phyloP scores from a whole-genome alignment of 2,888 invertebrate genomes.

The Cantharis rustica region DNA sequence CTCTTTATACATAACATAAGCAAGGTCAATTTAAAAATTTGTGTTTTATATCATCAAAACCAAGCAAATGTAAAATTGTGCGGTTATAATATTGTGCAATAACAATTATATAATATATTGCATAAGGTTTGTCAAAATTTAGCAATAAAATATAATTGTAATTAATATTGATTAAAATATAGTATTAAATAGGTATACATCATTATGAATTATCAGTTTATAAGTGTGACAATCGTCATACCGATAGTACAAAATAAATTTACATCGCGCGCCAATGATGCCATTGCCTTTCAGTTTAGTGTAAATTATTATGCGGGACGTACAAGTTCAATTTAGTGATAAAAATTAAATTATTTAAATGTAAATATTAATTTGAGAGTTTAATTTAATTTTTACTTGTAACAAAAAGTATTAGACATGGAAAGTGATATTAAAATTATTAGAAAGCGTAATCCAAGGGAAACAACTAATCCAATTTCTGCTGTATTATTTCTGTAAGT shows the following conservation, averaged over 20 bases:
- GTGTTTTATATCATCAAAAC: not conserved
- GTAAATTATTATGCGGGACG: not conserved
- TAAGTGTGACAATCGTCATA: not conserved
- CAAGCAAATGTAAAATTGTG: not conserved
- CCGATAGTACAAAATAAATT: not conserved
- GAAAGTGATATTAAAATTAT: not conserved
- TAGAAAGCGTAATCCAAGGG: not conserved
- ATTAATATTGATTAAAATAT: not conserved
- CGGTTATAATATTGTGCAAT: not conserved
- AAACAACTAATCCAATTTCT: not conserved
- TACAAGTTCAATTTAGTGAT: not conserved
- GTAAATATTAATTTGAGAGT: not conserved
- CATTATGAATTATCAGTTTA: not conserved
- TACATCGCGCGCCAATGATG: not conserved
- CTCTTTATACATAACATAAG: too few relatives aligned
- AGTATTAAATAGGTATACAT: not conserved
- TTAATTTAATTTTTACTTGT: not conserved
- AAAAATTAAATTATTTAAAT: not conserved
- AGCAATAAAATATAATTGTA: not conserved
- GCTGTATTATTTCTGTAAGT: not conserved
- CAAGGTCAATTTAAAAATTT: not conserved
- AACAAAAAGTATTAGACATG: not conserved
- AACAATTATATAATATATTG: not conserved
- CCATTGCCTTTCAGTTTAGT: not conserved
- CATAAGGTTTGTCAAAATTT: not conserved